A percentile compares a stretch with the other conserved stretches of the same genome.
phyloP scores from a whole-genome alignment of 2,113 vertebrate genomes.

The Upupa epops region DNA sequence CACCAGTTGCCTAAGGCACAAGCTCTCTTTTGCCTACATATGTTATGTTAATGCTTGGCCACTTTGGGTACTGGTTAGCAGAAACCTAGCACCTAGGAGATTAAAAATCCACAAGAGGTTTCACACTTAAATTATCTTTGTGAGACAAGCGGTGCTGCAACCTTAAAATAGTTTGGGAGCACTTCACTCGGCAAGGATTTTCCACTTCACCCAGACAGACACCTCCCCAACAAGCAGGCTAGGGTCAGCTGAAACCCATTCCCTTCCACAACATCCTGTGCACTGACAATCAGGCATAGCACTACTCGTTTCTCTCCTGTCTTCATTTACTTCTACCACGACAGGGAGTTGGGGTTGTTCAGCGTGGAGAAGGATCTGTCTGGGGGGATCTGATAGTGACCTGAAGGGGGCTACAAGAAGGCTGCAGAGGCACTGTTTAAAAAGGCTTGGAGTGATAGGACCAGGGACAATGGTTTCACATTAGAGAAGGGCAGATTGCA shows the following conservation, averaged over 20 bases:
- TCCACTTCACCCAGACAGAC: not conserved
- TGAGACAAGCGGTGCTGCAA: not conserved
- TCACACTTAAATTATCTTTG: not conserved
- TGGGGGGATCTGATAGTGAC: too few species aligned
- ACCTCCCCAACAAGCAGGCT: not conserved
- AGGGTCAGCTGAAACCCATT: not conserved
- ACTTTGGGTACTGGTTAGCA: not conserved
- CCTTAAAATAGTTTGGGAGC: not conserved
- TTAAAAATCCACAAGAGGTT: not conserved
- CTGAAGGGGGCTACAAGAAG: too few species aligned
- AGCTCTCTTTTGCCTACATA: not conserved
- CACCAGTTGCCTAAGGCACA: not conserved
- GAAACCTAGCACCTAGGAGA: not conserved
- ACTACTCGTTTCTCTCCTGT: not conserved
- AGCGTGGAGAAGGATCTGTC: too few species aligned
- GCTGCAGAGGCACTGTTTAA: too few species aligned
- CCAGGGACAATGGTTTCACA: too few species aligned
- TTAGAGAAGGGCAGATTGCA: too few species aligned
- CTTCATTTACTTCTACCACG: not conserved
- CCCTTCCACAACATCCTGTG: rapidly evolving
- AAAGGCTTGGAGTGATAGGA: too few species aligned
- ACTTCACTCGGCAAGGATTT: not conserved
- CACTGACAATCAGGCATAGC: not conserved
- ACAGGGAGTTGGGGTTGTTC: too few species aligned
- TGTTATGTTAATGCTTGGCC: not conserved